phyloP scores from a whole-genome alignment of 64 coral and sea anemone genomes.

The Astreopora myriophthalma region DNA sequence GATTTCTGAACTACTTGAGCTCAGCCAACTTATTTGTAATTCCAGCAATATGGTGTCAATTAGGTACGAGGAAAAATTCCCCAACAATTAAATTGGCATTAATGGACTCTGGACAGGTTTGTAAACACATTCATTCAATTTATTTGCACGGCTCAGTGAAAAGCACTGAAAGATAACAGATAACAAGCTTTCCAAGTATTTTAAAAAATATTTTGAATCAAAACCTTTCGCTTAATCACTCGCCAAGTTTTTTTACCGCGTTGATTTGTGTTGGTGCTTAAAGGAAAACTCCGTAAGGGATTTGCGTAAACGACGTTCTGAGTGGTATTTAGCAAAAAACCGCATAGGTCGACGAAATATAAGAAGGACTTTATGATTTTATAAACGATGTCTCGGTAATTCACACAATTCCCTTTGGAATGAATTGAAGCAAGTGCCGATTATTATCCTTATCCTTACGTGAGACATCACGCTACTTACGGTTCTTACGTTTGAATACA shows the following conservation, averaged over 20 bases:
- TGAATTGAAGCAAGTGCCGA: background rate
- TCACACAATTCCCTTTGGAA: background rate
- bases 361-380: background rate
- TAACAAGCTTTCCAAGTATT: background rate
- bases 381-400: background rate
- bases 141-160: background rate
- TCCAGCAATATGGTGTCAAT: conserved; percentile 21
- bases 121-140: conserved; percentile 21
- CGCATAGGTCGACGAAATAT: background rate
- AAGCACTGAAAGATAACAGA: background rate
- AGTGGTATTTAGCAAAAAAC: conserved; percentile 38
- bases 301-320: conserved; percentile 20
- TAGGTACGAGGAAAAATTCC: conserved; percentile 10
- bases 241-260: background rate
- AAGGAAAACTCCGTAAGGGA: background rate
- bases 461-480: background rate
- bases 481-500: background rate
- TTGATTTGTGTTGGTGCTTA: conserved; percentile 10
- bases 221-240: background rate
- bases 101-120: conserved; percentile 29
- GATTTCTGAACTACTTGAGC: too few species aligned
- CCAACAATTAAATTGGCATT: conserved; percentile 38
- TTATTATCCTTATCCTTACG: background rate
- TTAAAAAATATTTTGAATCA: conserved; percentile 31
- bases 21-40: background rate